Percentiles rank a stretch among this genome's conserved stretches.
These are phyloP conservation scores for Pterostichus madidus DNA, from an alignment of 2,888 invertebrate genomes.

Conservation along the genomic window DNA sequence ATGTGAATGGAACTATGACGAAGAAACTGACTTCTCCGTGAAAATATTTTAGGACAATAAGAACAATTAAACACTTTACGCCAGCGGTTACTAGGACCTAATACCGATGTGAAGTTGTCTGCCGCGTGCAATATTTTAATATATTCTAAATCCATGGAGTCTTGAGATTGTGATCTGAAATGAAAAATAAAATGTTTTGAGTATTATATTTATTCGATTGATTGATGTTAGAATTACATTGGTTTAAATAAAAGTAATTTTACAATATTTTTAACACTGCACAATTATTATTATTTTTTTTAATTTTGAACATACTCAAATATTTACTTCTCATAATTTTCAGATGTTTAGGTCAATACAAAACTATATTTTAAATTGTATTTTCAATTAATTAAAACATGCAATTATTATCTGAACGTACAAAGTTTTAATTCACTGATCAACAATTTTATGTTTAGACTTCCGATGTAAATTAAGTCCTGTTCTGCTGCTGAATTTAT, in stretches of 20 bases:
- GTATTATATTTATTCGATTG: neutral
- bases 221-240: neutral
- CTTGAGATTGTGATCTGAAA: conserved; percentile 21
- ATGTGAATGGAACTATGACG: conserved; percentile 1
- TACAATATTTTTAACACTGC: neutral
- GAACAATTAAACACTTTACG: conserved; percentile 13
- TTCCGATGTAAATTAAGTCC: neutral
- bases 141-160: conserved; percentile 29
- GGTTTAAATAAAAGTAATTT: neutral
- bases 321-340: conserved; percentile 4
- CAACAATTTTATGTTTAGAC: too few species aligned
- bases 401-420: too few species aligned
- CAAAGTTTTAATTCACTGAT: conserved; percentile 75
- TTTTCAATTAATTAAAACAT: too few species aligned
- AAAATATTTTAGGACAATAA: conserved; percentile 13
- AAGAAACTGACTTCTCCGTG: neutral
- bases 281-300: neutral
- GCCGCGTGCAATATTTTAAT: conserved; percentile 11
- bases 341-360: too few species aligned
- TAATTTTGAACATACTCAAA: neutral
- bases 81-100: conserved; percentile 19
- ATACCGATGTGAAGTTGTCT: conserved; percentile 7
- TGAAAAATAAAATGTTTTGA: conserved; percentile 19
- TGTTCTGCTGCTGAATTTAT: conserved; percentile 80
- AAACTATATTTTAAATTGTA: neutral